phyloP scores from a whole-genome alignment of 2,113 vertebrate genomes.

The Gymnogyps californianus region DNA sequence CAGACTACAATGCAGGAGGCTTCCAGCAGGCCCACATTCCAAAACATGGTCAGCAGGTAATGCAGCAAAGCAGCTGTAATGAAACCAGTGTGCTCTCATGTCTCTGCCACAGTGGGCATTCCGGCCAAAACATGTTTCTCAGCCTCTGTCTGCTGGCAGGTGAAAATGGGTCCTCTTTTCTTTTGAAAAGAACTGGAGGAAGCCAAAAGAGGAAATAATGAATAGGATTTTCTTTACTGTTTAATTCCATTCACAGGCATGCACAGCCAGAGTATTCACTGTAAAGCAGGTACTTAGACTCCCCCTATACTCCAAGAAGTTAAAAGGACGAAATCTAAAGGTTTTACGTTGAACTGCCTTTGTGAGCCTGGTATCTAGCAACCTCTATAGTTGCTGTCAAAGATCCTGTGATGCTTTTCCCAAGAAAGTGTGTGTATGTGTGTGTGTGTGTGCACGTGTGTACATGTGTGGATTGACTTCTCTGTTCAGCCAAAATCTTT shows the following conservation, averaged over 20 bases:
- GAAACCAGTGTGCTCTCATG: background rate
- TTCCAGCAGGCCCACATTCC: background rate
- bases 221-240: background rate
- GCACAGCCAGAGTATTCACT: background rate
- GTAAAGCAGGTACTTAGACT: background rate
- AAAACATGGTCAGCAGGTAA: background rate
- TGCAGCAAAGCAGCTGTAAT: background rate
- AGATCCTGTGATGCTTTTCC: background rate
- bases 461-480: background rate
- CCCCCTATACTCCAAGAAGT: background rate
- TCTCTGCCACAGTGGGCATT: background rate
- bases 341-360: background rate
- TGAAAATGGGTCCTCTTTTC: background rate
- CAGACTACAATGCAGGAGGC: background rate
- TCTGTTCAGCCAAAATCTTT: background rate
- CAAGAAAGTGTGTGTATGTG: background rate
- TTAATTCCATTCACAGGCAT: background rate
- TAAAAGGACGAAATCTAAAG: background rate
- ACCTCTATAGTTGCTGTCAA: background rate
- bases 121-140: background rate
- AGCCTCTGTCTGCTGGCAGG: background rate
- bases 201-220: background rate
- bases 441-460: rapidly evolving
- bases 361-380: background rate
- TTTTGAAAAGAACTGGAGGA: background rate